Evolutionary conservation across 2,888 invertebrate species (phyloP), one percentile per base, ranked within the genome.

Genomic region (Euspilapteryx auroguttella): DNA sequence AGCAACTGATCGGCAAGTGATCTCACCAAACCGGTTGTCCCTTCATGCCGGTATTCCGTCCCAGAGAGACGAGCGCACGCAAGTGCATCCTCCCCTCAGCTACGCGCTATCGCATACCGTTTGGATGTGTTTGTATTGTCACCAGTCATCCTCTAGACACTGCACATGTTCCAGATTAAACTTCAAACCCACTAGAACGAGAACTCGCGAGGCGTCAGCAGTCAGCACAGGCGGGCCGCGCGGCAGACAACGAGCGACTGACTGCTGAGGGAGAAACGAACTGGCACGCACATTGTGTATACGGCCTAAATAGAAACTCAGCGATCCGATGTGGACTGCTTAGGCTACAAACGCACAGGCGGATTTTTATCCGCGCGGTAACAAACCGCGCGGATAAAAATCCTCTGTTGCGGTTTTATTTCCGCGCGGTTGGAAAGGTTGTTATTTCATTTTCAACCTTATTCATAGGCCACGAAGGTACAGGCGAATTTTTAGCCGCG

Each of bases 21-120:
- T 58, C 71, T 75, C 56, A 75, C 73, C 73, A 75, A 65, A 75
- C 73, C 69, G 75, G 73, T 69, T 68, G 69, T 42, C 69, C 75
- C 64, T 68, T 71, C 73, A 75, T 73, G 52, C 58, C 58, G 55
- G 54, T 48, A 39, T 44, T 45, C 45, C 53, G 51, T 41, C 57
- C 59, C 42, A 49, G 45, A 33, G 56, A 49, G 49, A 62, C 45
- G 42, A 57, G 49, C 40, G 47, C 48, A 46, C 59, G 48, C 52
- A 65, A 53, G 49, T 62, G 63, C 66, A 69, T 64, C 54, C 45
- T 55, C 42, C 41, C 42, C 41, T 62, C 53, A 64, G 55, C 55
- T 55, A 48, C 53, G 42, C 49, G 50, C 41, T 44, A 52, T 52
- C 48, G 57, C 64, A 61, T 61, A 64, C 62, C 62, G 51, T 57